phyloP scores from a whole-genome alignment of 1,140 invertebrate species.

The Caerostris darwini region DNA sequence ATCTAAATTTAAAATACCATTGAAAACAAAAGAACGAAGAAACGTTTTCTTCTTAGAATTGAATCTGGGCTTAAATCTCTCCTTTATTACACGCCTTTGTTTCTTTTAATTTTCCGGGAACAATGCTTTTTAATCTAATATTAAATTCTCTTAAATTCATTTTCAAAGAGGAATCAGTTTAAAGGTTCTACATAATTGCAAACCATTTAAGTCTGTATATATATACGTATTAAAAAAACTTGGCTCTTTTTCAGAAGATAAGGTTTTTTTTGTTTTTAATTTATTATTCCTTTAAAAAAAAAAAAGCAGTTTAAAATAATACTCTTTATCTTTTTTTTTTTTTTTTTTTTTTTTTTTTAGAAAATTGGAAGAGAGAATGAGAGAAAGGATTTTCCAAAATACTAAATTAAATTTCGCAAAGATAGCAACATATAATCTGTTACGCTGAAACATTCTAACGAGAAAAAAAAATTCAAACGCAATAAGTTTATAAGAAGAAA shows the following conservation, averaged over 20 bases:
- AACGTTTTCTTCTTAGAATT: not conserved
- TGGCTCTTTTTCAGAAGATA: not conserved
- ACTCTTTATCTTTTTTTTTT: not conserved
- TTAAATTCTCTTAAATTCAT: not conserved
- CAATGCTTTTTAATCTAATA: constrained; percentile 25
- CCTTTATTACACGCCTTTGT: not conserved
- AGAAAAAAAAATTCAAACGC: not conserved
- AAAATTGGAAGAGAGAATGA: not conserved
- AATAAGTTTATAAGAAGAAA: not conserved
- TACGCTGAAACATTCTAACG: not conserved
- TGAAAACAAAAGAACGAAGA: not conserved
- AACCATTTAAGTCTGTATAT: not conserved
- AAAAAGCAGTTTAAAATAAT: not conserved
- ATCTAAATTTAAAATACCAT: too few species aligned
- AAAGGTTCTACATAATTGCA: not conserved
- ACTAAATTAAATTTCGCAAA: constrained; percentile 2
- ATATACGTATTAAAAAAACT: not conserved
- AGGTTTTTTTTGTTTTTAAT: not conserved
- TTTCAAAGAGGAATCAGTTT: not conserved
- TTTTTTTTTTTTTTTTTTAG: not conserved
- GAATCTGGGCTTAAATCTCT: not conserved
- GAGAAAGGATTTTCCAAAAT: not conserved
- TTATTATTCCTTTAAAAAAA: too few species aligned
- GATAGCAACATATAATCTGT: not conserved
- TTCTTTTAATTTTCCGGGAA: not conserved